Conservation (phyloP, 2,888 invertebrate species). For the Drosophila leonis region DNA sequence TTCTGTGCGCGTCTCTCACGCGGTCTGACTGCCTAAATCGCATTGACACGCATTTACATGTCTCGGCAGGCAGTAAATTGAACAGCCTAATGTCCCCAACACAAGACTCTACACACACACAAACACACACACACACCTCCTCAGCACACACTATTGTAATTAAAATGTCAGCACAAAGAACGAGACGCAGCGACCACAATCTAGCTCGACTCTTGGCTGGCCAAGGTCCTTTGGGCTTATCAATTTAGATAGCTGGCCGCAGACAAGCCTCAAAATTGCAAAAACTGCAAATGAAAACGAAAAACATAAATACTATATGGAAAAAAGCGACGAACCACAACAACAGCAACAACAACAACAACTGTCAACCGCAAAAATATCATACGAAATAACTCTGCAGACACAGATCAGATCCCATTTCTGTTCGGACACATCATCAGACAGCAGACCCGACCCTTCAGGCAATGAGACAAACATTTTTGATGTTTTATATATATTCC, state of each 20-base stretch:
- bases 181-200: constrained; percentile 10
- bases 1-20: constrained; percentile 20
- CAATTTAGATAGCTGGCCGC: constrained; percentile 57
- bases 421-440: constrained; percentile 1
- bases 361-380: constrained; percentile 61
- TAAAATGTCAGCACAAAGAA: constrained; percentile 71
- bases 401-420: constrained; percentile 52
- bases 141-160: constrained; percentile 50
- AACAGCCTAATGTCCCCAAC: constrained; percentile 52
- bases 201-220: constrained; percentile 13
- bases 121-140: not conserved
- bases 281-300: constrained; percentile 33
- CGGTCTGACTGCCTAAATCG: constrained; percentile 71
- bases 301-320: constrained; percentile 7
- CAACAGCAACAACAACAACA: constrained; percentile 23
- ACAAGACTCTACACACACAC: not conserved
- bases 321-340: constrained; percentile 8
- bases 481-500: constrained; percentile 1
- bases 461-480: constrained; percentile 55
- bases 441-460: constrained; percentile 21
- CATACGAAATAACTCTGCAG: constrained; percentile 54
- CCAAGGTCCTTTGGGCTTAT: constrained; percentile 52
- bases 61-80: constrained; percentile 53
- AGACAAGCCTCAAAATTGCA: constrained; percentile 42
- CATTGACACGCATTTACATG: constrained; percentile 74